These are phyloP conservation scores for Andrena marginata DNA, from an alignment of 2,888 invertebrate species.

Conservation along the genomic window DNA sequence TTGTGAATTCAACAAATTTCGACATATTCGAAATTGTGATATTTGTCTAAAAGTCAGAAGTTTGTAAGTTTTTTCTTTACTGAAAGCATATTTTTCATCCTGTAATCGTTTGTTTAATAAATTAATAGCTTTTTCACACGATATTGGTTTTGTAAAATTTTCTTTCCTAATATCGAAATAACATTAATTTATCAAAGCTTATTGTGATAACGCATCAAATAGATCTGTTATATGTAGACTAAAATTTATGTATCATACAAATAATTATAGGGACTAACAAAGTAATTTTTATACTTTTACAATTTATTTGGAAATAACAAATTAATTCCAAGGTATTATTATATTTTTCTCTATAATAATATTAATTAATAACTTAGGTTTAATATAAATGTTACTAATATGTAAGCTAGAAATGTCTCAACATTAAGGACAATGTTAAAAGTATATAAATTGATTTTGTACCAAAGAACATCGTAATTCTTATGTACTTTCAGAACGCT, in stretches of 20 bases:
- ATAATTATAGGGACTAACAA: neutral
- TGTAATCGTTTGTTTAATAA: conserved; percentile 16
- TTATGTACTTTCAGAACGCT: too few species aligned
- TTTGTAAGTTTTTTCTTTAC: conserved; percentile 13
- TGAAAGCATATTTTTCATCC: neutral
- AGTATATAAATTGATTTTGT: too few species aligned
- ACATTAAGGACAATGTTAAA: too few species aligned
- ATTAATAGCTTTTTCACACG: neutral
- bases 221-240: neutral
- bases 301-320: neutral
- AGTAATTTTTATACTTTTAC: neutral
- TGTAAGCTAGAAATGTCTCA: too few species aligned
- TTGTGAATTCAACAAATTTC: conserved; percentile 1
- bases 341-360: neutral
- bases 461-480: too few species aligned
- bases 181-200: conserved; percentile 4
- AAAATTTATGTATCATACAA: neutral
- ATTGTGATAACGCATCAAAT: neutral
- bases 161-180: neutral
- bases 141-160: neutral
- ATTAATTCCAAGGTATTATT: neutral
- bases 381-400: too few species aligned
- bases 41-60: neutral
- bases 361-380: neutral
- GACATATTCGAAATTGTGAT: conserved; percentile 1